Evolutionary conservation across 2,888 invertebrate species (phyloP).

Genomic region (Cephus nigrinus): DNA sequence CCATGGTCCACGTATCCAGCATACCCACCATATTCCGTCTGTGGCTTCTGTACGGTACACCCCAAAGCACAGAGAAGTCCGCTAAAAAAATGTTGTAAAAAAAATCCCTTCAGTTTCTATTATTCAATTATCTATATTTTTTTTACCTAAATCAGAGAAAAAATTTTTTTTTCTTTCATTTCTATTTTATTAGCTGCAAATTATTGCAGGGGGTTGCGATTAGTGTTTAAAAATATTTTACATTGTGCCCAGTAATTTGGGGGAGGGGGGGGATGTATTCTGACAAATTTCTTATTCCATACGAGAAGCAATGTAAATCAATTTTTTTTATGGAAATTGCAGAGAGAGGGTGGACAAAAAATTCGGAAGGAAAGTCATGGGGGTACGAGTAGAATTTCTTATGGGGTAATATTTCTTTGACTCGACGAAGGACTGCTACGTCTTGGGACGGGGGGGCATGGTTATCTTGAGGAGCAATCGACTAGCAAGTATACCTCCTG

Average conservation of each 20-base stretch:
- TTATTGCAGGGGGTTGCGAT: not conserved
- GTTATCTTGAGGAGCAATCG: no score
- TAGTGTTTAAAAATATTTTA: not conserved
- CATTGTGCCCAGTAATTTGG: no score
- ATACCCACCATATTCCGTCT: no score
- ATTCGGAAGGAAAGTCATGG: not conserved
- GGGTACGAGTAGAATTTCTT: not conserved
- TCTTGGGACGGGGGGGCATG: not conserved
- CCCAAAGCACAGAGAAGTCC: no score
- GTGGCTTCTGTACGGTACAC: no score
- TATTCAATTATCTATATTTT: not conserved
- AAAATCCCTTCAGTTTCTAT: not conserved
- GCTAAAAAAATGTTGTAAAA: not conserved
- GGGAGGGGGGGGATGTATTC: rapidly evolving
- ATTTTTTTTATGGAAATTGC: not conserved
- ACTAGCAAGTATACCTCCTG: no score
- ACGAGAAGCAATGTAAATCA: not conserved
- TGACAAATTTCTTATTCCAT: not conserved
- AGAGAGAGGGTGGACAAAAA: not conserved
- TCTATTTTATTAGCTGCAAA: not conserved
- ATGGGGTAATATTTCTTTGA: not conserved
- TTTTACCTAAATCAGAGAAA: not conserved
- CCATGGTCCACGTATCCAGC: no score
- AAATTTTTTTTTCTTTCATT: not conserved
- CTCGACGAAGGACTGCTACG: not conserved